A percentile compares a stretch with the other conserved stretches of the same genome.
Evolutionary conservation across 2,113 vertebrate genomes (phyloP).

Genomic region (Oriolus oriolus): DNA sequence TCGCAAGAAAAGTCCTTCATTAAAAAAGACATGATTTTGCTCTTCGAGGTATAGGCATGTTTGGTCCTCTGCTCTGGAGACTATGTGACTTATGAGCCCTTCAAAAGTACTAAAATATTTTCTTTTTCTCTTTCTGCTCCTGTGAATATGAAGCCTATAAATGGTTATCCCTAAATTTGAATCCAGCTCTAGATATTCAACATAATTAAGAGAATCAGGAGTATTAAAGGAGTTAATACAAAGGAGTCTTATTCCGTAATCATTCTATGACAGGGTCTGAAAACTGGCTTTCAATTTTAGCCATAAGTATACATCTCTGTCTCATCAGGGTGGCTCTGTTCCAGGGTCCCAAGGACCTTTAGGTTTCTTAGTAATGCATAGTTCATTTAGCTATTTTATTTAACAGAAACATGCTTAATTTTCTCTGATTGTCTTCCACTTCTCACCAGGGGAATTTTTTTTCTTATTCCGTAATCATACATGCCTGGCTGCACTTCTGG

Average conservation of each 20-base stretch:
- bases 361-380: not conserved
- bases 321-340: not conserved
- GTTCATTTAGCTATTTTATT: not conserved
- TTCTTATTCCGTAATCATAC: rapidly evolving
- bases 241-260: no score
- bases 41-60: not conserved
- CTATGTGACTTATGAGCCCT: not conserved
- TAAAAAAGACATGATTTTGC: not conserved
- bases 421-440: not conserved
- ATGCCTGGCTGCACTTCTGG: not conserved
- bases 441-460: not conserved
- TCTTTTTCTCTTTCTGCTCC: not conserved
- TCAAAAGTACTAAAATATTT: not conserved
- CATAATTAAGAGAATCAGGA: not conserved
- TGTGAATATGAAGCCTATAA: not conserved
- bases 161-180: not conserved
- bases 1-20: not conserved
- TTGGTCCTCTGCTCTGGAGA: not conserved
- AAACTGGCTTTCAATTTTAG: not conserved
- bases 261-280: not conserved
- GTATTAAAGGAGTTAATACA: not conserved
- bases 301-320: not conserved
- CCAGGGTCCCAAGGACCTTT: not conserved
- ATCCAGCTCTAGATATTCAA: not conserved
- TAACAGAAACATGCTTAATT: not conserved